Evolutionary conservation across 2,797 vertebrate species (phyloP).

Genomic region (Setipinna tenuifilis): DNA sequence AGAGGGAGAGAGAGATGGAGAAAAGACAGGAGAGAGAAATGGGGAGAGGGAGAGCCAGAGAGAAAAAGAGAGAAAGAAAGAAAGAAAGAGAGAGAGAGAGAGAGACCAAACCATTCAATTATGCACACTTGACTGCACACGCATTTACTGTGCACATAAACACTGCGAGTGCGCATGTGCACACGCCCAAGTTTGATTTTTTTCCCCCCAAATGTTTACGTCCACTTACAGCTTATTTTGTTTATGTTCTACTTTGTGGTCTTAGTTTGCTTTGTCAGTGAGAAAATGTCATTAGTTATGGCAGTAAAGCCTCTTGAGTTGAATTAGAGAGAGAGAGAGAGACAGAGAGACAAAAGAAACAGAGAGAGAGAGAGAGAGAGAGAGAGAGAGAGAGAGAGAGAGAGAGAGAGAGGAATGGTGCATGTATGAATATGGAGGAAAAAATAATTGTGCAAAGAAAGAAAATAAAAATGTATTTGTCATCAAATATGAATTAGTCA

Average conservation of each 20-base stretch:
- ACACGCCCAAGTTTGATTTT: background rate
- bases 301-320: constrained; percentile 4
- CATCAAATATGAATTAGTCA: constrained; percentile 12
- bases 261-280: background rate
- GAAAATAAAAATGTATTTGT: background rate
- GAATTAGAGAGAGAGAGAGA: background rate
- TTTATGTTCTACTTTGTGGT: background rate
- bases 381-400: constrained; percentile 2
- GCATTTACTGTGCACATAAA: background rate
- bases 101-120: background rate
- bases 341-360: background rate
- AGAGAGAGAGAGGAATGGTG: background rate
- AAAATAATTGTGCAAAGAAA: background rate
- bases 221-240: constrained; percentile 6
- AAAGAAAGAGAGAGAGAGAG: too few species aligned
- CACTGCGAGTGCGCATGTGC: background rate
- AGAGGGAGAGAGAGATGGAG: too few species aligned
- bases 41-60: too few species aligned
- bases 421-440: background rate
- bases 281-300: background rate
- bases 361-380: background rate
- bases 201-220: background rate
- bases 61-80: too few species aligned
- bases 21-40: background rate
- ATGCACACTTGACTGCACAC: background rate